phyloP scores from a whole-genome alignment of 2,113 vertebrate species.

The Neogale vison region DNA sequence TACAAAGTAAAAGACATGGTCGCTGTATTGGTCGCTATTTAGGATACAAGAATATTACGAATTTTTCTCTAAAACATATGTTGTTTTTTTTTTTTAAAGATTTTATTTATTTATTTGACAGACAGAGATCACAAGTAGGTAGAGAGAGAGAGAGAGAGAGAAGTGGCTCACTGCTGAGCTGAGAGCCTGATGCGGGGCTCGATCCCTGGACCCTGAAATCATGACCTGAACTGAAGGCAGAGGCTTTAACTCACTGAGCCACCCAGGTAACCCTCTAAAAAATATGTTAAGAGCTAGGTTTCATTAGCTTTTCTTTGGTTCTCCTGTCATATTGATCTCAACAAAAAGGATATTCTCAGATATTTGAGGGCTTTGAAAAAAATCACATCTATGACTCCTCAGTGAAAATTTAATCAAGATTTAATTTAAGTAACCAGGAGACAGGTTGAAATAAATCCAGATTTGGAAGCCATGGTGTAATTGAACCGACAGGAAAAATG shows the following conservation, averaged over 20 bases:
- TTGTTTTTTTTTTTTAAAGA: too few species aligned
- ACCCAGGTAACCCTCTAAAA: background rate
- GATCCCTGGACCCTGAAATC: too few species aligned
- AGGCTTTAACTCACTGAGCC: too few species aligned
- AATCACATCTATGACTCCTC: background rate
- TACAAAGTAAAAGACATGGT: background rate
- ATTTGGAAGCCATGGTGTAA: background rate
- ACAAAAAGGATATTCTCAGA: background rate
- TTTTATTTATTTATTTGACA: too few species aligned
- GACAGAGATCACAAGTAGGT: too few species aligned
- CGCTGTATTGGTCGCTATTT: background rate
- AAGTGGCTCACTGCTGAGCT: too few species aligned
- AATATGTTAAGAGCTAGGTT: background rate
- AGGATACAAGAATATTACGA: background rate
- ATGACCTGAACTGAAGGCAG: too few species aligned
- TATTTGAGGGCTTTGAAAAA: background rate
- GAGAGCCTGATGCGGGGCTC: too few species aligned
- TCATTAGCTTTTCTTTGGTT: background rate
- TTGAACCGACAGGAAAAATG: background rate
- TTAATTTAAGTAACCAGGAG: background rate
- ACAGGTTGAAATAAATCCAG: background rate
- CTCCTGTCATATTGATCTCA: background rate
- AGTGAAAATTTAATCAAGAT: constrained; percentile 11
- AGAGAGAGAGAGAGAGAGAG: too few species aligned
- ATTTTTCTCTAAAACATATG: background rate